Base-by-base conservation (phyloP, 2,888 invertebrate genomes). In the Ashinkailepas kermadecensis region DNA sequence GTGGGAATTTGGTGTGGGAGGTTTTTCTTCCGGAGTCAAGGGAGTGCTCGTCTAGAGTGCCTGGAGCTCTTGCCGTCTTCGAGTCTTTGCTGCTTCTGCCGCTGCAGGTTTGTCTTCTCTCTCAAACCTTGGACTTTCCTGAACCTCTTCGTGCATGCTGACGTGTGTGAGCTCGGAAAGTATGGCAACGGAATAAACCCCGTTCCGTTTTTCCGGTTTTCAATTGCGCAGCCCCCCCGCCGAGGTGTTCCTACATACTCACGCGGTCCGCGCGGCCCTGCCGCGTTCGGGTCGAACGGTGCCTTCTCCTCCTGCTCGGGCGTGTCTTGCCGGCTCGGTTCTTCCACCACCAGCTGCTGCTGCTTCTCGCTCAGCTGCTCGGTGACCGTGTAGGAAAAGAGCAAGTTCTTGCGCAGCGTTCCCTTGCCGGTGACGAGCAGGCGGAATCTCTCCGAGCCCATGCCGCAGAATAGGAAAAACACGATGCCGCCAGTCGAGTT, bases 401-500 rank as follows among this genome's bases (percentile, higher is more conserved):
- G 58, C 79, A 79, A 13, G 15, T 58, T 57, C 58, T 23, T 23
- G 23, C 79, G 79, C n/a, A 81, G 23, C 56, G 81, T 79, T 3
- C 82, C 82, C 80, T 83, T 82, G 23, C 84, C 83, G 15, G 82
- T 65, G 56, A 83, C 54, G 13, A 83, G 81, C 79, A 82, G 81
- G 23, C 83, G 80, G 79, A 82, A 84, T 23, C 83, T 81, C 59
- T 81, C 81, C 7, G 84, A 84, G 57, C 82, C 82, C n/a, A 84
- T 13, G 3, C 84, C 84, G 78, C 84, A 83, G 82, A 84, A 84
- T 39, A 84, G 58, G 81, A 84, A 82, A 64, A 84, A 81, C n/a
- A 84, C 65, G 57, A 84, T 64, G 12, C 84, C 84, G 15, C 54
- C n/a, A 62, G 81, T 81, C 9, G 82, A 78, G 62, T 82, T 82